A percentile compares a stretch with the other conserved stretches of the same genome.
Conservation (phyloP, 2,888 invertebrate species). For the Malthinus flaveolus region DNA sequence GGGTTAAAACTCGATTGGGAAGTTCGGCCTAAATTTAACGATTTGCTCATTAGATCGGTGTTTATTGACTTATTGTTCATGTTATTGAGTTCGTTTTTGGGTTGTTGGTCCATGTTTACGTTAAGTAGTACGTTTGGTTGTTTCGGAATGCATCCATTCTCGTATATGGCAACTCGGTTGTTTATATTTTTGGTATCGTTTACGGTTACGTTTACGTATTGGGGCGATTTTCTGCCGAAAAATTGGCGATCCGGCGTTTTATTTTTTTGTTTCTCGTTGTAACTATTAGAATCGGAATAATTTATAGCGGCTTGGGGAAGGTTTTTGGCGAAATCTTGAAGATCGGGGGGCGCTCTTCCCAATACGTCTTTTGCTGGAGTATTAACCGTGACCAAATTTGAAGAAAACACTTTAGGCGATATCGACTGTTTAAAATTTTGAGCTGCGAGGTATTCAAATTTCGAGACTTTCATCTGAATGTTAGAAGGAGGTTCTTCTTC, state of each 20-base stretch:
- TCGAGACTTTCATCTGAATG: constrained; percentile 76
- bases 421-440: constrained; percentile 62
- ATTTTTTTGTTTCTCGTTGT: constrained; percentile 48
- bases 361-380: constrained; percentile 82
- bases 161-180: constrained; percentile 51
- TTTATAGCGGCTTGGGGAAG: constrained; percentile 57
- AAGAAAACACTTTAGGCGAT: constrained; percentile 80
- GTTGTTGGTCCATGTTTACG: constrained; percentile 44
- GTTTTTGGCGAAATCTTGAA: constrained; percentile 65
- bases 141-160: constrained; percentile 50
- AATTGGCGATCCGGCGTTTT: constrained; percentile 49
- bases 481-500: constrained; percentile 61
- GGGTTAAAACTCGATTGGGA: constrained; percentile 1
- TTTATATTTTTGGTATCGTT: constrained; percentile 54
- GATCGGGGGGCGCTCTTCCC: constrained; percentile 62
- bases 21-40: constrained; percentile 49
- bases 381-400: constrained; percentile 76
- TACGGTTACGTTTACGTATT: constrained; percentile 52
- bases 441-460: constrained; percentile 77
- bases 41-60: constrained; percentile 40
- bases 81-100: constrained; percentile 49
- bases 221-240: constrained; percentile 46
- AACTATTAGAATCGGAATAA: constrained; percentile 53
- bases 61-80: constrained; percentile 39
- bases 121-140: constrained; percentile 42